These are phyloP conservation scores for Columbina picui DNA, from an alignment of 2,113 vertebrate genomes.

Conservation along the genomic window DNA sequence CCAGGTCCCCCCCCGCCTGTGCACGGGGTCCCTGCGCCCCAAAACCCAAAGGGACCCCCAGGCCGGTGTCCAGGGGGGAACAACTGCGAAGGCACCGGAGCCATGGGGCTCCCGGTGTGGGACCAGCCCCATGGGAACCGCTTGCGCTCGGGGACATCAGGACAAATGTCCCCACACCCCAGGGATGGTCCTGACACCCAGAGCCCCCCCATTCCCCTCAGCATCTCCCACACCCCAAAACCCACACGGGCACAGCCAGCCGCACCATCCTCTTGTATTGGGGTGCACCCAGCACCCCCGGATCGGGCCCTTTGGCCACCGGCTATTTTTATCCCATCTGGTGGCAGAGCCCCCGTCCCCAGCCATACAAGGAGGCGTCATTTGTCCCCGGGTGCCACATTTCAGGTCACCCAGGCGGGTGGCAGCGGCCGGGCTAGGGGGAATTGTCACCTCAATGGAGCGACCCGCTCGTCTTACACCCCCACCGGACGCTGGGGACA, in stretches of 20 bases:
- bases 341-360: neutral
- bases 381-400: neutral
- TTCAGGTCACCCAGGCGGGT: neutral
- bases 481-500: rapidly evolving
- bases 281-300: neutral
- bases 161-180: neutral
- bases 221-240: neutral
- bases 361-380: slow-evolving; percentile 22
- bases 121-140: neutral
- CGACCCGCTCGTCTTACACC: neutral
- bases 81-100: neutral
- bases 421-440: neutral
- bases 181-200: no score
- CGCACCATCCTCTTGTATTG: neutral
- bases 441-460: neutral
- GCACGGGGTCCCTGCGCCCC: rapidly evolving
- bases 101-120: neutral
- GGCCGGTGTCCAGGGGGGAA: no score
- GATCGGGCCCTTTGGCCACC: neutral
- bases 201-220: neutral
- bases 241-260: rapidly evolving
- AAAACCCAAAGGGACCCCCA: neutral
- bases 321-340: neutral
- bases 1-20: neutral
- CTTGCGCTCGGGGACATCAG: neutral